Evolutionary conservation across 2,888 invertebrate genomes (phyloP), one percentile per base, ranked within the genome.

Genomic region (Idaea biselata): DNA sequence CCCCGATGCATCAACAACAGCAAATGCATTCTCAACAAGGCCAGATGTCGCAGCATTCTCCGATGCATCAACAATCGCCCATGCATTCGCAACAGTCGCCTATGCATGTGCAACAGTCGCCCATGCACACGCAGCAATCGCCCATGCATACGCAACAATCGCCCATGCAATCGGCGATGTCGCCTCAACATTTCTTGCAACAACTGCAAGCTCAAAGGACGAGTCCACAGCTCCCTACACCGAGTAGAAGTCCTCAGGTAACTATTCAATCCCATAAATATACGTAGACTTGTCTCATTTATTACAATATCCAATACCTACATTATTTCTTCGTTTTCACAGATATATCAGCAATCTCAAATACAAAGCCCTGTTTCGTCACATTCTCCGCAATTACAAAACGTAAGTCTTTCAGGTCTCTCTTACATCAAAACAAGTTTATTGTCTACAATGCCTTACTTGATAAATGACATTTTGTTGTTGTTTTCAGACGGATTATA

Each of bases 311-410:
- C 59, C 63, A 18, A 61, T 53, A 16, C 55, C 54, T 57, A 18
- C 32, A 18, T 57, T 59, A 18, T 59, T 56, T 18, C 32, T 58
- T 25, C 32, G n/a, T 53, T 63, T 17, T 60, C 64, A 16, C 80
- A 91, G 91, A 91, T 92, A 63, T 92, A 92, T 71, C 91, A 92
- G 70, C 93, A 93, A 73, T 88, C 90, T 63, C 92, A 91, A 81
- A 91, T 93, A 58, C 91, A 89, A 73, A 93, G 93, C 71, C 93
- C 93, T 3, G 92, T 88, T 6, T 78, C 92, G 5, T 90, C 93
- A 3, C 91, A 92, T 71, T 93, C 93, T 1, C 93, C 93, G 1
- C 93, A 93, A 68, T 73, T 93, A 66, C 93, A 93, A 79, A 87
- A 84, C 72, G 89, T 92, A 82, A 85, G 88, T 79, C n/a, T 32